These are phyloP conservation scores for Chiridota heheva DNA, from an alignment of 35 echinoderm and acorn worm genomes.

Conservation along the genomic window DNA sequence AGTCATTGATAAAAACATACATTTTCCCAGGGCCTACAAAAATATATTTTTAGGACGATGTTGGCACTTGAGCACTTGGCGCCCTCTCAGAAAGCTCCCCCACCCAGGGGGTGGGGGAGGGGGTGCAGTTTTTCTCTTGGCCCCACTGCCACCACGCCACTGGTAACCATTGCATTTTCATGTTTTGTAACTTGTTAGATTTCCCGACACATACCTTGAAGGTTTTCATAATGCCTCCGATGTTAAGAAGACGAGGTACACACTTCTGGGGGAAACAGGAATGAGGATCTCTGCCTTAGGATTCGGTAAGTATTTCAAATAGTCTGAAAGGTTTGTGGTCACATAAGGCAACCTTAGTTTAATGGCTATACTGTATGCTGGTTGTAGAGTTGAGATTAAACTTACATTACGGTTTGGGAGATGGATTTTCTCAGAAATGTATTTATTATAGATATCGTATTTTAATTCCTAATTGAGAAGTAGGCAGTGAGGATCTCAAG, in stretches of 20 bases:
- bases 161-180: too few species aligned
- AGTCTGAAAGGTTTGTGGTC: background rate
- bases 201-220: conserved; percentile 56
- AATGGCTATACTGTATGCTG: background rate
- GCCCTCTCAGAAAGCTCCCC: too few species aligned
- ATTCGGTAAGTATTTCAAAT: conserved; percentile 62
- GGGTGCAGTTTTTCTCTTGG: too few species aligned
- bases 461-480: background rate
- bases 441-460: background rate
- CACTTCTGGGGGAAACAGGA: conserved; percentile 73
- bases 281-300: conserved; percentile 69
- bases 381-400: background rate
- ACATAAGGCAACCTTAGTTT: background rate
- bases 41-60: too few species aligned
- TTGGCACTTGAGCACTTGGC: too few species aligned
- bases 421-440: background rate
- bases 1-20: too few species aligned
- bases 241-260: conserved; percentile 69
- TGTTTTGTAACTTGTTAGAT: too few species aligned
- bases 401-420: background rate
- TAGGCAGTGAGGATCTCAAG: background rate
- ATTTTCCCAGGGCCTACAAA: too few species aligned
- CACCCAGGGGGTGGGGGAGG: too few species aligned
- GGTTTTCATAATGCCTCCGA: conserved; percentile 73
- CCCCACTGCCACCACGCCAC: too few species aligned